Evolutionary conservation across 2,113 vertebrate species (phyloP).

Genomic region (Prunella fulvescens): DNA sequence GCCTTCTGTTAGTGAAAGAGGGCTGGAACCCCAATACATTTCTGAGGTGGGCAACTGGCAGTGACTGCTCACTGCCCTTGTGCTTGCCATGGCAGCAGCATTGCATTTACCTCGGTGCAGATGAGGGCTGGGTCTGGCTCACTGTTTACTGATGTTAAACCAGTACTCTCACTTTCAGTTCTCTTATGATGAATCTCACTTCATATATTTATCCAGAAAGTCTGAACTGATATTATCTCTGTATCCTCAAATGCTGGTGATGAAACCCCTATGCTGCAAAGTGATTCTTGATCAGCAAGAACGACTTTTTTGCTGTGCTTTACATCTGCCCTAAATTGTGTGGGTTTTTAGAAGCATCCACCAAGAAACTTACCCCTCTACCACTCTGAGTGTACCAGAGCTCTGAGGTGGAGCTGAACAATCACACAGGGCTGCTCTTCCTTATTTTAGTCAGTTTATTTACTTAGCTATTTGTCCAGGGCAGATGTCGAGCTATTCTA

Average conservation of each 20-base stretch:
- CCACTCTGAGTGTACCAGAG: background rate
- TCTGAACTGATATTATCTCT: background rate
- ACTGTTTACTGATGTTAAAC: background rate
- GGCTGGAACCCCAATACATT: background rate
- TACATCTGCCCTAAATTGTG: background rate
- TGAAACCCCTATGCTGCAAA: background rate
- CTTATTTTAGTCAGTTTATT: background rate
- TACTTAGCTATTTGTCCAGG: background rate
- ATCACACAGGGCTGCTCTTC: background rate
- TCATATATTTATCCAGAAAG: background rate
- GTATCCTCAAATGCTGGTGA: background rate
- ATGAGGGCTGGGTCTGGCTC: background rate
- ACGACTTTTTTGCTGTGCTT: background rate
- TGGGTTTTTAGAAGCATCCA: background rate
- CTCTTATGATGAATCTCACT: background rate
- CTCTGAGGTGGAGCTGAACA: background rate
- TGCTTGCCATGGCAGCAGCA: rapidly evolving
- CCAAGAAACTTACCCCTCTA: background rate
- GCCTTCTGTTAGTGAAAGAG: background rate
- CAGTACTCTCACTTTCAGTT: background rate
- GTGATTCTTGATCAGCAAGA: background rate
- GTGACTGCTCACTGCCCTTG: background rate
- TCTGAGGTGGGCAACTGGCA: background rate
- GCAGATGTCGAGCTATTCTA: slow-evolving; percentile 8
- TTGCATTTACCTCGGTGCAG: background rate